phyloP scores from a whole-genome alignment of 2,888 invertebrate genomes.

The Dryococelus australis region DNA sequence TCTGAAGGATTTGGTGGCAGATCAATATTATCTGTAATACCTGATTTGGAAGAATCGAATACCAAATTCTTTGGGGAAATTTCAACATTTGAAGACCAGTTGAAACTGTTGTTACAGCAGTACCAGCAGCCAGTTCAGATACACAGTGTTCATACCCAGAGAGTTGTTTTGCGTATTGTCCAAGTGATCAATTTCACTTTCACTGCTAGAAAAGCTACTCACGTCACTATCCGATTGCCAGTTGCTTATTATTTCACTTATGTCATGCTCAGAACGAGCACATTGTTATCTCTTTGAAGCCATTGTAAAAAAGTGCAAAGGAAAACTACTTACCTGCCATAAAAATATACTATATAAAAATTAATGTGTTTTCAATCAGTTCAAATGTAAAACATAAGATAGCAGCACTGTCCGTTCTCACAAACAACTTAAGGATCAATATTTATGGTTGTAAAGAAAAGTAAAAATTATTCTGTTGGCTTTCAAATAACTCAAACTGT shows the following conservation, averaged over 20 bases:
- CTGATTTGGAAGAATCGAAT: not conserved
- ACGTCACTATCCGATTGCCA: not conserved
- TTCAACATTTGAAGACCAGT: not conserved
- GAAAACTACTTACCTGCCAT: not conserved
- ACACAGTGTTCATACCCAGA: not conserved
- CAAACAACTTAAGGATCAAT: no score
- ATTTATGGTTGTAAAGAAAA: no score
- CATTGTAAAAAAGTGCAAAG: not conserved
- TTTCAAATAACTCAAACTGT: no score
- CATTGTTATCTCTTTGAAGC: not conserved
- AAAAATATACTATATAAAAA: not conserved
- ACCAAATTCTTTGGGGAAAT: not conserved
- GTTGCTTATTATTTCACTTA: not conserved
- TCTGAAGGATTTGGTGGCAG: not conserved
- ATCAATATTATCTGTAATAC: not conserved
- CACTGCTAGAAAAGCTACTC: not conserved
- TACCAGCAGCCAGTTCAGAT: not conserved
- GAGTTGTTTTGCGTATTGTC: not conserved
- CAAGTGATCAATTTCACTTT: not conserved
- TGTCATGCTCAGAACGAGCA: not conserved
- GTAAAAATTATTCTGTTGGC: no score
- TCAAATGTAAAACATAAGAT: no score
- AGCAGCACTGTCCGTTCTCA: no score
- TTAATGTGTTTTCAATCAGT: not conserved
- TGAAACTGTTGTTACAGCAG: not conserved